Evolutionary conservation across 2,113 vertebrate species (phyloP).

Genomic region (Psammodynastes pulverulentus): DNA sequence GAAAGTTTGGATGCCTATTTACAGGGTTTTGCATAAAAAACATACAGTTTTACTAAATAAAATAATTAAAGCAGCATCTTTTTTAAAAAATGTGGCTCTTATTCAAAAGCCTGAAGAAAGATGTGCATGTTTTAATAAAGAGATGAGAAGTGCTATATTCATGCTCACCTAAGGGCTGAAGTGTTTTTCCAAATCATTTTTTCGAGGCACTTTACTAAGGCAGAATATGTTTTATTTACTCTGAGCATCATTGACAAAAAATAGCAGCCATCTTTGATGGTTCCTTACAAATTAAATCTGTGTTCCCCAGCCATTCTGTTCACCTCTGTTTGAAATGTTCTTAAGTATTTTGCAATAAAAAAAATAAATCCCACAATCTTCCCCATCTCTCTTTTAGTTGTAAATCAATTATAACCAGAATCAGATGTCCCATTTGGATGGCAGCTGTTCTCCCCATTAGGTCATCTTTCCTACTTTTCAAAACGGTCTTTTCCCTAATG

Average conservation of each 20-base stretch:
- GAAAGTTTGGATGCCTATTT: not conserved
- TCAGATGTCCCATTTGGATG: not conserved
- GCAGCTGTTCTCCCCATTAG: conserved; percentile 21
- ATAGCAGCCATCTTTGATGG: not conserved
- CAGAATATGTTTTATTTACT: not conserved
- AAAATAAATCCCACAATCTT: not conserved
- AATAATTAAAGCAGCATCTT: not conserved
- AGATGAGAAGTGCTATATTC: not conserved
- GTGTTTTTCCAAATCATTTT: not conserved
- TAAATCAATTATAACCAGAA: conserved; percentile 31
- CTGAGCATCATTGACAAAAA: not conserved
- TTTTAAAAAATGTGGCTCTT: not conserved
- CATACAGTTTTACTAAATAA: not conserved
- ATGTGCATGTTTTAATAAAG: not conserved
- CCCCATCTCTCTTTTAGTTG: conserved; percentile 13
- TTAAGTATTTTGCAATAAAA: not conserved
- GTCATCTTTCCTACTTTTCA: conserved; percentile 25
- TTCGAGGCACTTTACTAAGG: not conserved
- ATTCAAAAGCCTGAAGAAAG: not conserved
- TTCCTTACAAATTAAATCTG: not conserved
- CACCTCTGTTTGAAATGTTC: not conserved
- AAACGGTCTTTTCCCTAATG: not conserved
- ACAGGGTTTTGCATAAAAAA: not conserved
- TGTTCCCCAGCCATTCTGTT: not conserved
- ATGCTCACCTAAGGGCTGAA: not conserved